Base-by-base conservation (phyloP, 2,113 vertebrate species). In the Etia nguti region DNA sequence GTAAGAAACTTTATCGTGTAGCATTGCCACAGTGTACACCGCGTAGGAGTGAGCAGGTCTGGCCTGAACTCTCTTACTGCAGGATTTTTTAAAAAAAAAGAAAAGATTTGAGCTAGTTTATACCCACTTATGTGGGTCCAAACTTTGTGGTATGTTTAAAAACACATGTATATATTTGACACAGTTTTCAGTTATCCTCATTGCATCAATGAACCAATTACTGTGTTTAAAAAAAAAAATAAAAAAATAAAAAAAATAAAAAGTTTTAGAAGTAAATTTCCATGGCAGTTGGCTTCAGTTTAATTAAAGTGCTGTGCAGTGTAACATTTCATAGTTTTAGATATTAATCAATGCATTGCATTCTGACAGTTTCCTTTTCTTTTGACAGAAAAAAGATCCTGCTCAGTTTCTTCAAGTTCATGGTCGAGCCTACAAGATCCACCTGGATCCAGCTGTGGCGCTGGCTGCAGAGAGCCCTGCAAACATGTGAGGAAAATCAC, bases 351-450 rank as follows among this genome's bases (percentile, higher is more conserved):
- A 16, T 43, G 60, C 38, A 57, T 85, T 68, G 8, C 41, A 41
- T 46, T 81, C 73, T 80, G 2, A 83, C 11, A 7, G 3, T 5
- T 13, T 65, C 26, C 1, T 84, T 81, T 81, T 90, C 10, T 88
- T 24, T 24, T 18, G 41, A 65, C 83, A 99, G 98, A 99, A 99
- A 96, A 99, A 99, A 92, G 98, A 99, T 90, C 98, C 98, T 0
- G 98, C 98, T 12, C 98, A 99, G 96, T 99, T 99, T 91, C 96
- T 99, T 50, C 98, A 99, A 94, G 98, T 99, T 20, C 98, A 99
- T 4, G 98, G 98, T 29, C 96, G 98, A 12, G 96, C 97, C n/a
- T 99, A 98, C 92, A 99, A 98, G 93, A 97, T 99, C 43, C 97
- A 98, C 80, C 94, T 99, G 91, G 98, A 99, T 94, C 97, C 98